Base-by-base conservation (phyloP, 2,797 vertebrate species). In the Labeo calbasu region DNA sequence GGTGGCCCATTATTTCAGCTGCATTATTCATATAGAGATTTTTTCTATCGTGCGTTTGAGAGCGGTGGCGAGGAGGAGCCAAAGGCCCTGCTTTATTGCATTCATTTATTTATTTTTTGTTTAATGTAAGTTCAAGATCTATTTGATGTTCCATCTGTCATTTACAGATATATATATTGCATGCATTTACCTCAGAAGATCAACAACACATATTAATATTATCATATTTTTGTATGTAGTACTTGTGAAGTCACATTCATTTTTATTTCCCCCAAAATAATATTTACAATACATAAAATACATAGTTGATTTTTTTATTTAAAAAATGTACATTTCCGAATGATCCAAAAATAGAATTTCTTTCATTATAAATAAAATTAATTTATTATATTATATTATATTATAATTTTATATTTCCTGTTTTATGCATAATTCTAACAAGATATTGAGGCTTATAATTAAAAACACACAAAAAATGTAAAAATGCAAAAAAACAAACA, bases 11-110 rank as follows among this genome's bases (percentile, higher is more conserved):
- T 68, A 79, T 80, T 43, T 80, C 32, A 40, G 21, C 21, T 55
- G 21, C 21, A 80, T 80, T 69, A 69, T 69, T 69, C 19, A 32
- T 75, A 36, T 36, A n/a, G 71, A 53, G 25, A 17, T 53, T 73
- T 50, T 63, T 53, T 36, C 17, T 36, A 36, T 55, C 21, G 25
- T 36, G 50, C 0, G 10, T 36, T 55, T 55, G 28, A 75, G 50
- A 55, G 51, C 50, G 13, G 71, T 36, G 11, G 50, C 0, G 15
- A 40, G 32, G 10, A 68, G 65, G 15, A 11, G 17, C 17, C 65
- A 40, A 32, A 51, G 48, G n/a, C 4, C 11, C n/a, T 13, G 57
- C 10, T 23, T 59, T 23, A 59, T 63, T 63, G 13, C 25, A 61
- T 63, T 1, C 28, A 2, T 25, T 6, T 61, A 2, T 25, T 10